Conservation (phyloP, 2,888 invertebrate species). For the Leucophenga maculata region DNA sequence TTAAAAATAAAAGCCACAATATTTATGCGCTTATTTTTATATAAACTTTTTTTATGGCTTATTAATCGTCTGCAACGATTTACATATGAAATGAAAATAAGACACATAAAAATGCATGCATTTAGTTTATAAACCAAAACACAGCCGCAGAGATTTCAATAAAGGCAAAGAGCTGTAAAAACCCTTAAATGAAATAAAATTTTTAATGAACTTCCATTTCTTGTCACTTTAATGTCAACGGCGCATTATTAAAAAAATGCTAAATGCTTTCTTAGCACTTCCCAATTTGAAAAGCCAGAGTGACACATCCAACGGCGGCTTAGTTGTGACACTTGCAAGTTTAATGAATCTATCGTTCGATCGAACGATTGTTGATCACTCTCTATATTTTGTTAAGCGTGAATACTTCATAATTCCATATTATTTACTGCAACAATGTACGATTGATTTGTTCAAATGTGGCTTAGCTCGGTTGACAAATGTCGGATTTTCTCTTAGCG, state of each 20-base stretch:
- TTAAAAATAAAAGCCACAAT: neutral
- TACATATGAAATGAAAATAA: constrained; percentile 1
- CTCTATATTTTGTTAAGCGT: constrained; percentile 9
- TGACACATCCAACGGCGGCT: constrained; percentile 10
- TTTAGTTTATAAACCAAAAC: neutral
- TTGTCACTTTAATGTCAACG: neutral
- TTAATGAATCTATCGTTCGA: too few relatives aligned
- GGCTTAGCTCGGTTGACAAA: neutral
- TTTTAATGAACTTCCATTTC: constrained; percentile 20
- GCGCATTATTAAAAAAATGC: neutral
- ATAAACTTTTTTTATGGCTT: neutral
- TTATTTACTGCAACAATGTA: neutral
- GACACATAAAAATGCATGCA: neutral
- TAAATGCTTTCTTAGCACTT: constrained; percentile 20
- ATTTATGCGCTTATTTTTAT: constrained; percentile 5
- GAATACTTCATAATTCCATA: constrained; percentile 1
- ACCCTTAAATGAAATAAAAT: neutral
- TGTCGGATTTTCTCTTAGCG: neutral
- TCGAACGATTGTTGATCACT: neutral
- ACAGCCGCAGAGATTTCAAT: too few relatives aligned
- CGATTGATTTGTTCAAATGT: constrained; percentile 13
- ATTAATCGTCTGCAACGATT: neutral
- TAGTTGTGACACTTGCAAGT: neutral
- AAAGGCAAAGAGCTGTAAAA: too few relatives aligned
- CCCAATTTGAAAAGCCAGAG: neutral